Evolutionary conservation across 2,113 vertebrate genomes (phyloP).

Genomic region (Callopanchax toddi): DNA sequence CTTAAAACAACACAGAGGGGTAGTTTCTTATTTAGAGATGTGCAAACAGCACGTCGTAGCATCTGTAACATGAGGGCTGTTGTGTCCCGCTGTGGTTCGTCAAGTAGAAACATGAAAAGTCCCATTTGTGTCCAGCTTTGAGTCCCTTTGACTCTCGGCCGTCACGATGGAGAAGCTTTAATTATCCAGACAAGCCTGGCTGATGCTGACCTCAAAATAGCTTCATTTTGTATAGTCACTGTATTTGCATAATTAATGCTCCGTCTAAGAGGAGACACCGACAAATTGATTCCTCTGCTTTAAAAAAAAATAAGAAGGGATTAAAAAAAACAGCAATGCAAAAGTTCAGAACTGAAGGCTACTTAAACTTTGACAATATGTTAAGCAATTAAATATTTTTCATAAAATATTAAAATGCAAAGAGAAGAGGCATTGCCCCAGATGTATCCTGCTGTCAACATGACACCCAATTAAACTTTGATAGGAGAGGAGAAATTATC

Average conservation of each 20-base stretch:
- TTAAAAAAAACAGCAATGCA: no score
- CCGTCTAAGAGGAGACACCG: not conserved
- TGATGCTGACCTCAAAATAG: not conserved
- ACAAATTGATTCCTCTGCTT: not conserved
- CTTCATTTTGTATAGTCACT: conserved; percentile 1
- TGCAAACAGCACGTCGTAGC: not conserved
- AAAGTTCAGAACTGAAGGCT: not conserved
- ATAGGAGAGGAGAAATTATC: conserved; percentile 17
- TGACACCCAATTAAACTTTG: not conserved
- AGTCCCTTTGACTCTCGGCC: not conserved
- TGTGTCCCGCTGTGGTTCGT: not conserved
- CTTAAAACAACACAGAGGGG: not conserved
- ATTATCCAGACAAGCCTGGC: not conserved
- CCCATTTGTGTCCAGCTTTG: not conserved
- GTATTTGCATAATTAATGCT: conserved; percentile 22
- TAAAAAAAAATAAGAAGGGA: not conserved
- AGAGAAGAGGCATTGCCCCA: not conserved
- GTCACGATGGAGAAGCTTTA: not conserved
- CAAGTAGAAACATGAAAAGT: no score
- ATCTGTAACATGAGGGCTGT: not conserved
- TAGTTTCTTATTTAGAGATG: no score
- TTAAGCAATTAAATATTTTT: not conserved
- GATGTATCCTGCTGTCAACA: conserved; percentile 7
- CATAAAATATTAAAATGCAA: conserved; percentile 10
- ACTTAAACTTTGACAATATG: not conserved